Conservation (phyloP, 1,140 invertebrate species). For the Brachionus rotundiformis region DNA sequence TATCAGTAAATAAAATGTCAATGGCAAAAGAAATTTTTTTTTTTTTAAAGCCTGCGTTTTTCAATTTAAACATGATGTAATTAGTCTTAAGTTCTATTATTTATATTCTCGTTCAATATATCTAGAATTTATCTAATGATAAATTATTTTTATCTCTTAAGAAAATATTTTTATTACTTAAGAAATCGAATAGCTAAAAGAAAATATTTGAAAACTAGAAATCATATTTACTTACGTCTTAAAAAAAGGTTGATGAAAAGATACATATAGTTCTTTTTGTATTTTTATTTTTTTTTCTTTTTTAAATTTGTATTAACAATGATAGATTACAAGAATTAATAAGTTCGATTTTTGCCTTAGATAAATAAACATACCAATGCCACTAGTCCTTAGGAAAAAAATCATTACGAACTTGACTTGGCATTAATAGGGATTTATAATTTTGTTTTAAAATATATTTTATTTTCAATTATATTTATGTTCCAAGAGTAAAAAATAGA, state of each 20-base stretch:
- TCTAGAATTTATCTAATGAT: not conserved
- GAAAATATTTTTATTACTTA: conserved; percentile 18
- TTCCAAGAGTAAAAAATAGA: too few species aligned
- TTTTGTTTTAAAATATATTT: too few species aligned
- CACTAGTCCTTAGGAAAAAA: not conserved
- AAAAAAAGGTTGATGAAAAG: conserved; percentile 30
- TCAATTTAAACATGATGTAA: not conserved
- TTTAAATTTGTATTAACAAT: not conserved
- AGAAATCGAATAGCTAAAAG: conserved; percentile 4
- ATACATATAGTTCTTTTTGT: conserved; percentile 8
- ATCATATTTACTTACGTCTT: not conserved
- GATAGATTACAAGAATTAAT: conserved; percentile 29
- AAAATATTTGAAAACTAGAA: conserved; percentile 6
- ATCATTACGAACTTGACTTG: not conserved
- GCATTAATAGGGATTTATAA: not conserved
- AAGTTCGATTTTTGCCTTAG: not conserved
- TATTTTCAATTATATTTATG: too few species aligned
- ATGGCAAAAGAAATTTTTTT: not conserved
- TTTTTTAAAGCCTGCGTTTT: not conserved
- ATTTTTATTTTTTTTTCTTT: not conserved
- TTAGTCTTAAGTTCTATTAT: not conserved
- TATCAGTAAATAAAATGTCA: not conserved
- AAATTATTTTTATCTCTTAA: conserved; percentile 12
- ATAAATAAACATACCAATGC: conserved; percentile 20
- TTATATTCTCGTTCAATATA: not conserved